phyloP scores from a whole-genome alignment of 2,888 invertebrate genomes.

The Agrotis exclamationis region DNA sequence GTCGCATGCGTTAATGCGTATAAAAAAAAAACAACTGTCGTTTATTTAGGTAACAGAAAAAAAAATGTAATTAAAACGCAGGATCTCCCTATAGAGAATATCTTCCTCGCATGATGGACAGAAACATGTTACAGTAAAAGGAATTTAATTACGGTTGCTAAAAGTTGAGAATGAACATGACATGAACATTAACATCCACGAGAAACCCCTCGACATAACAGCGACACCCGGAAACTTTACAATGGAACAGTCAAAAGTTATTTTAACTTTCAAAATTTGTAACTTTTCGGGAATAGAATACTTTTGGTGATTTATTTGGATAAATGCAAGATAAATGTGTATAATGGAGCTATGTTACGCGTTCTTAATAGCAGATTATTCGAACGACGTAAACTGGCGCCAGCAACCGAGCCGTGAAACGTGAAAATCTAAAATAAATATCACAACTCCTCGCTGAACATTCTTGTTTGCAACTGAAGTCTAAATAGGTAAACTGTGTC shows the following conservation, averaged over 20 bases:
- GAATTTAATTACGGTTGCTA: slow-evolving; percentile 39
- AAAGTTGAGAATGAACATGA: slow-evolving; percentile 34
- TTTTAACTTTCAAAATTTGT: slow-evolving; percentile 4
- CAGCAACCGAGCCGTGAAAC: slow-evolving; percentile 38
- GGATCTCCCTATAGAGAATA: not conserved
- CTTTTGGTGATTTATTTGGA: slow-evolving; percentile 19
- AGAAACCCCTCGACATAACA: not conserved
- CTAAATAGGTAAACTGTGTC: slow-evolving; percentile 27
- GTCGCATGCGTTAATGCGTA: too few relatives aligned
- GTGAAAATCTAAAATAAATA: slow-evolving; percentile 49
- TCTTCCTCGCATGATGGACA: not conserved
- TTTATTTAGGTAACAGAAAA: too few relatives aligned
- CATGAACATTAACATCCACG: slow-evolving; percentile 4
- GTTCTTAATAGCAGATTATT: slow-evolving; percentile 14
- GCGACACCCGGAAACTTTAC: slow-evolving; percentile 19
- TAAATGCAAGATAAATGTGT: slow-evolving; percentile 19
- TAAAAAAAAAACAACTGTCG: too few relatives aligned
- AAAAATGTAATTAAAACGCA: not conserved
- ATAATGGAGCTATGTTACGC: slow-evolving; percentile 1
- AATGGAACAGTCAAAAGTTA: slow-evolving; percentile 28
- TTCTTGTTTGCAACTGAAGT: slow-evolving; percentile 37
- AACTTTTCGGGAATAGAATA: slow-evolving; percentile 15
- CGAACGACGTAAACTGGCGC: slow-evolving; percentile 22
- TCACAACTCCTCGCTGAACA: slow-evolving; percentile 19
- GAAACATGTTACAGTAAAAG: slow-evolving; percentile 26